Base-by-base conservation (phyloP, 2,797 vertebrate genomes). In the Margarornis squamiger region DNA sequence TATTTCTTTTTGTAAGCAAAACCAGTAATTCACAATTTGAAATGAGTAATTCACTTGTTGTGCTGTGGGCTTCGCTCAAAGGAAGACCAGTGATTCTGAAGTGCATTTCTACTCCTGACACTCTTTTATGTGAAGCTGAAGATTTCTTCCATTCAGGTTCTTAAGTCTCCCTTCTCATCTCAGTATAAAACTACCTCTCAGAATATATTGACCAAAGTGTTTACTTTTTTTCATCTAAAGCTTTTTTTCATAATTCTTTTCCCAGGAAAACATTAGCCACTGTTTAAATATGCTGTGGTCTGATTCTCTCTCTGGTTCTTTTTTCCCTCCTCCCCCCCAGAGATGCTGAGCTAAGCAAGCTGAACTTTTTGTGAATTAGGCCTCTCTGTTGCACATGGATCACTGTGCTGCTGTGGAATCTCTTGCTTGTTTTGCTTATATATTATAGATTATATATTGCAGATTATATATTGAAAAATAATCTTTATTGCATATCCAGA, bases 1-100 rank as follows among this genome's bases (percentile, higher is more conserved):
- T 71, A 1, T 89, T 90, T 86, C 36, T 84, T 80, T 87, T 63
- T 52, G 36, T 86, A 91, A 94, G 92, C 79, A 86, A 78, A 86
- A 27, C 3, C 26, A 90, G 71, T 91, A 76, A 86, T 77, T 91
- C n/a, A 27, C 49, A 34, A 55, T 77, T 83, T n/a, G 38, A 51
- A 74, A 14, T 18, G 27, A 94, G 43, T 91, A 74, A 80, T 83
- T 79, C 43, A 36, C 46, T 88, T 67, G 5, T 55, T 74, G 66
- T 66, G 26, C 68, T 83, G 57, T 83, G 61, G 32, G 49, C 58
- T 85, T 29, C 46, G 77, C 41, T 92, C 67, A 59, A 6, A 87
- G 75, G 58, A 83, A 26, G 43, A 8, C 14, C 17, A 21, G 46
- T 39, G 65, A n/a, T 84, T 66, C 71, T 67, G 38, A 68, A 87